These are phyloP conservation scores for Apocheima hispidaria DNA, from an alignment of 2,888 invertebrate species.

Conservation along the genomic window DNA sequence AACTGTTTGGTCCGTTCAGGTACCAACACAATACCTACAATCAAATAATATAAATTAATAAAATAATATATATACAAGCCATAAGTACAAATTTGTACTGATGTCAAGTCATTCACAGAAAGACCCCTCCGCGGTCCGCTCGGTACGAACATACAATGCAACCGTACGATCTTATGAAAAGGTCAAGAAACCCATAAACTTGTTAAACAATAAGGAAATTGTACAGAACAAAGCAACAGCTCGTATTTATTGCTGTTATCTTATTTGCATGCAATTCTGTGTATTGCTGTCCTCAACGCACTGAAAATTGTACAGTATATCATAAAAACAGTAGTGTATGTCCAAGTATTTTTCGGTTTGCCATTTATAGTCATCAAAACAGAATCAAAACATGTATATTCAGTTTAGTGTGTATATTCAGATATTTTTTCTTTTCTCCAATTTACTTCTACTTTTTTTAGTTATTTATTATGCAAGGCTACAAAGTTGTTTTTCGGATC, in stretches of 20 bases:
- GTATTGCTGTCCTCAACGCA: constrained; percentile 72
- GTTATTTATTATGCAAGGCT: no score
- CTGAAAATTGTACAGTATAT: constrained; percentile 50
- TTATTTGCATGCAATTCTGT: constrained; percentile 84
- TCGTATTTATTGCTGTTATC: constrained; percentile 80
- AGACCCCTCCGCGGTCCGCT: constrained; percentile 9
- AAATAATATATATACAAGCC: no score
- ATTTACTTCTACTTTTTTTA: no score
- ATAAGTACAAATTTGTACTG: not conserved
- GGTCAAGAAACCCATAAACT: constrained; percentile 68
- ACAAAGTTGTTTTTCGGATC: no score
- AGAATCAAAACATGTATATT: no score
- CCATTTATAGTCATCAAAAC: no score
- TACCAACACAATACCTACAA: not conserved
- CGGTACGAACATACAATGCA: constrained; percentile 29
- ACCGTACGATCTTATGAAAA: constrained; percentile 28
- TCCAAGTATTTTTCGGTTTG: not conserved
- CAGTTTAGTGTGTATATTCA: no score
- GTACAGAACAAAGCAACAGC: constrained; percentile 60
- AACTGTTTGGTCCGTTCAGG: no score
- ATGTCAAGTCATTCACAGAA: constrained; percentile 11
- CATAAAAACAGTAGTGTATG: constrained; percentile 13
- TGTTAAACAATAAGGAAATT: constrained; percentile 62
- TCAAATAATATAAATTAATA: not conserved
- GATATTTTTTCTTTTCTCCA: no score